Evolutionary conservation across 2,888 invertebrate genomes (phyloP).

Genomic region (Ectropis crepuscularia): DNA sequence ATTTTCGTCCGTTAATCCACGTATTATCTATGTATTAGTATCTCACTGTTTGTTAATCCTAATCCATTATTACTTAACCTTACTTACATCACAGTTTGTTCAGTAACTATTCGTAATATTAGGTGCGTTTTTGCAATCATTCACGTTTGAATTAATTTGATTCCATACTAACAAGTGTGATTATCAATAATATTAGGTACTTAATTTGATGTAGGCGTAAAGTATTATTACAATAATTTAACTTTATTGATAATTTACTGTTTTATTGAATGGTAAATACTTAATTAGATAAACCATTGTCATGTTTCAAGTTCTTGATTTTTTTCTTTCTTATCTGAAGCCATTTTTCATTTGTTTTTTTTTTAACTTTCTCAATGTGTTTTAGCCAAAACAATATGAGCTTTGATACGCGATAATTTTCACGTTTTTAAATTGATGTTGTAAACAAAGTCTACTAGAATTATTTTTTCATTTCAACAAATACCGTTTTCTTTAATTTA

Average conservation of each 20-base stretch:
- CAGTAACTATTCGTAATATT: slow-evolving; percentile 13
- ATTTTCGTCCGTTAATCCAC: slow-evolving; percentile 25
- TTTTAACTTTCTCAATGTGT: too few species aligned
- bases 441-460: too few species aligned
- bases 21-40: slow-evolving; percentile 1
- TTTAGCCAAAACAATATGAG: too few species aligned
- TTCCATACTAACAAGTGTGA: slow-evolving; percentile 8
- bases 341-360: too few species aligned
- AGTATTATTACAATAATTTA: slow-evolving; percentile 1
- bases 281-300: too few species aligned
- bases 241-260: too few species aligned
- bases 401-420: too few species aligned
- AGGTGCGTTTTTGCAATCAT: slow-evolving; percentile 18
- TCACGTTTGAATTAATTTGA: slow-evolving; percentile 35
- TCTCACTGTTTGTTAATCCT: slow-evolving; percentile 33
- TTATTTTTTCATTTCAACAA: too few species aligned
- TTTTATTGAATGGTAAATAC: too few species aligned
- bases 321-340: too few species aligned
- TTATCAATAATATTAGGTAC: not conserved
- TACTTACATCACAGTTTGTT: slow-evolving; percentile 38
- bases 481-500: not conserved
- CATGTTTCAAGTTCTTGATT: too few species aligned
- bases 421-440: too few species aligned
- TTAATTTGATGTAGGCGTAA: slow-evolving; percentile 1
- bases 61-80: slow-evolving; percentile 35